Evolutionary conservation across 1,140 invertebrate genomes (phyloP), one percentile per base, ranked within the genome.

Genomic region (Probaryconus sp.): DNA sequence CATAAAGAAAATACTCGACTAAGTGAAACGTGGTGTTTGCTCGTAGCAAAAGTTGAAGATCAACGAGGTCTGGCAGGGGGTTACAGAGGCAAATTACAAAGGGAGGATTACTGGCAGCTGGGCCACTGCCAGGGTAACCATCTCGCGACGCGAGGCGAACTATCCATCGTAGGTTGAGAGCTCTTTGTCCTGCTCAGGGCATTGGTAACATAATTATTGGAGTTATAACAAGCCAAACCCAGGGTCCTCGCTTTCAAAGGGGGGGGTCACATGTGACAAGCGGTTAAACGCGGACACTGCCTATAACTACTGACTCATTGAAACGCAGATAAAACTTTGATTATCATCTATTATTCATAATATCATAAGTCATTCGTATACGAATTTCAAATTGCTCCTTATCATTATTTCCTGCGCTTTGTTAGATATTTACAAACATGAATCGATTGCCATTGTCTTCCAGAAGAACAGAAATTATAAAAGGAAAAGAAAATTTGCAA

Each of bases 121-220:
- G 86, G 83, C 86, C 83, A 77, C 74, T n/a, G n/a, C n/a, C 70
- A 64, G 73, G 78, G 76, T 81, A 83, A 83, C 82, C 83, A 86
- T 85, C 80, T 83, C 73, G 47, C 70, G 61, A 78, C 79, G 48
- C 67, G 60, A 69, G 61, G 64, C 53, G 65, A 76, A 60, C 50
- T 64, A 67, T 77, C 68, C 42, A 56, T 65, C 64, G 56, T 65
- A 53, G 70, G 61, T 81, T 68, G 77, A 81, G 81, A 77, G 81
- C 73, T 81, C 79, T 83, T 88, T 87, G 85, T 87, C 80, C 84
- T 83, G 78, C 80, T n/a, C 76, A 84, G 77, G 71, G 84, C 85
- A 87, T 88, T 87, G 85, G 85, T 87, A 88, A 88, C 85, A 87
- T 87, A 88, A 88, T 88, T 88, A 88, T 88, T 81, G 81, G 81